These are phyloP conservation scores for Neolamprologus falcicula DNA, from an alignment of 2,113 vertebrate species.

Conservation along the genomic window DNA sequence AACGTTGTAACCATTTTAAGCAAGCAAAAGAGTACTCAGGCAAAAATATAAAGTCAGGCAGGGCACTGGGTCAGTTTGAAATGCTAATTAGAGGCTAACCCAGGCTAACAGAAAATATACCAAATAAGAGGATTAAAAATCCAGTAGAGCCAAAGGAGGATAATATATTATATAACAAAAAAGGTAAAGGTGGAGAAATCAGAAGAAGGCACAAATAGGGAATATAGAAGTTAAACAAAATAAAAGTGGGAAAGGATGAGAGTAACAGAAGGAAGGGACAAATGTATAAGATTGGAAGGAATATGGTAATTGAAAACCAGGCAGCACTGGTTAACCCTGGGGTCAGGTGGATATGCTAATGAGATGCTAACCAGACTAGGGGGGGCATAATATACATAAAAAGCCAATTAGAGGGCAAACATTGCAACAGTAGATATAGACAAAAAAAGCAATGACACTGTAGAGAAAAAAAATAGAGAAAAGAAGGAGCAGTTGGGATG, in stretches of 20 bases:
- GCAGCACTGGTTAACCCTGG: background rate
- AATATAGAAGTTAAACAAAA: background rate
- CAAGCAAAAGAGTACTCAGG: background rate
- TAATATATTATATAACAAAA: background rate
- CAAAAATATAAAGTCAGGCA: background rate
- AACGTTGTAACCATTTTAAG: background rate
- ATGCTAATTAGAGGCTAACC: constrained; percentile 15
- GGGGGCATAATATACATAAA: constrained; percentile 12
- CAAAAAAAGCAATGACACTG: background rate
- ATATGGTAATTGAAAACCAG: background rate
- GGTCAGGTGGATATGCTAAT: constrained; percentile 49
- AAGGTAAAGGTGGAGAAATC: background rate
- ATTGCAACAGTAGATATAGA: background rate
- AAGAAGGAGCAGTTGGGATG: background rate
- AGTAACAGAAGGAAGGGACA: background rate
- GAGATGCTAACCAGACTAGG: constrained; percentile 21
- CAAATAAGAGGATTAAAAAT: background rate
- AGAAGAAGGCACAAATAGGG: background rate
- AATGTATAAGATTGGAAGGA: background rate
- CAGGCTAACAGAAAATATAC: background rate
- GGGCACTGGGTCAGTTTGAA: background rate
- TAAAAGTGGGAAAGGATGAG: background rate
- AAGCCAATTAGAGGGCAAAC: constrained; percentile 6
- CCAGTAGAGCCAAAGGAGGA: background rate
- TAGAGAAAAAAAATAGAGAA: background rate